phyloP scores from a whole-genome alignment of 2,888 invertebrate species.

The Dinocampus coccinellae region DNA sequence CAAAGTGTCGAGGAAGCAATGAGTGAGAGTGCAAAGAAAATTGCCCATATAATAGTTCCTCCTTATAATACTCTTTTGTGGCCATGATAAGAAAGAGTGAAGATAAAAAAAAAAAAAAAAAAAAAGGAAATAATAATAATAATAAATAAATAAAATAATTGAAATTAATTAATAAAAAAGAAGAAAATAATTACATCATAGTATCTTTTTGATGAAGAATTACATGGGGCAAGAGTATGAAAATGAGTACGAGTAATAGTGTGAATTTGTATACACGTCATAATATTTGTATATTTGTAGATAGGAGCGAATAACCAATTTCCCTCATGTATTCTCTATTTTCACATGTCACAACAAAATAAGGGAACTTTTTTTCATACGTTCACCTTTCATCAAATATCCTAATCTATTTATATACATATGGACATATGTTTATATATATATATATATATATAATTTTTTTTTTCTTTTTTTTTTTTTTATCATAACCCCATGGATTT shows the following conservation, averaged over 20 bases:
- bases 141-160: no score
- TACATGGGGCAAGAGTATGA: not conserved
- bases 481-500: not conserved
- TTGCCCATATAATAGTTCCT: constrained; percentile 8
- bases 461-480: not conserved
- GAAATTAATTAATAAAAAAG: no score
- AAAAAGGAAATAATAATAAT: not conserved
- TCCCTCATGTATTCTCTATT: constrained; percentile 25
- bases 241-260: not conserved
- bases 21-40: constrained; percentile 13
- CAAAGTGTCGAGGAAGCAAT: constrained; percentile 27
- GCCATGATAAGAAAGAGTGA: not conserved
- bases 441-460: not conserved
- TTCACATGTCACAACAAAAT: constrained; percentile 36
- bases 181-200: not conserved
- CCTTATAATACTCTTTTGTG: constrained; percentile 1
- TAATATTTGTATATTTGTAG: constrained; percentile 63
- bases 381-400: not conserved
- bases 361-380: constrained; percentile 23
- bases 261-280: constrained; percentile 11
- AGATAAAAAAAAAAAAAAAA: not conserved
- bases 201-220: constrained; percentile 6
- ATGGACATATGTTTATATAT: not conserved
- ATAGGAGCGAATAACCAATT: constrained; percentile 47
- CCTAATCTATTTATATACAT: not conserved